Conservation (phyloP, 2,797 vertebrate genomes). For the Argyrosomus regius region DNA sequence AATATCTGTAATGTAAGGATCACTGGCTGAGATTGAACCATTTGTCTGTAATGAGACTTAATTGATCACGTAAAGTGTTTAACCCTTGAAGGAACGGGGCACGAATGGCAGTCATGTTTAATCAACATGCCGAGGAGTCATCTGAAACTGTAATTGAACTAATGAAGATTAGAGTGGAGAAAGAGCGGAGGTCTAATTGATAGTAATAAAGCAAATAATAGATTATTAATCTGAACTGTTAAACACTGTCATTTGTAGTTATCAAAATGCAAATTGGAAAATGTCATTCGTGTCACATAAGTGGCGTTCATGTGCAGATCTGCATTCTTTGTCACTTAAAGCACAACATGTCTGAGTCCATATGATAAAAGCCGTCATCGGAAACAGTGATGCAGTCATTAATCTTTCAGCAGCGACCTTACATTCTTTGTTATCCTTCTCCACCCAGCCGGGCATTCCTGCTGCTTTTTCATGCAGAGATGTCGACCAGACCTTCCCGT, state of each 20-base stretch:
- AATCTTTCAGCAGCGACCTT: slow-evolving; percentile 48
- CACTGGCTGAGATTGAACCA: not conserved
- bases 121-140: slow-evolving; percentile 68
- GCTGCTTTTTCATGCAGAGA: slow-evolving; percentile 10
- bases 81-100: not conserved
- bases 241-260: slow-evolving; percentile 32
- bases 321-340: slow-evolving; percentile 28
- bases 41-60: not conserved
- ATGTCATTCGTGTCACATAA: not conserved
- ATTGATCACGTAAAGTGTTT: slow-evolving; percentile 5
- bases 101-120: slow-evolving; percentile 68
- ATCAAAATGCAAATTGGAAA: slow-evolving; percentile 37
- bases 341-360: not conserved
- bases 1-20: not conserved
- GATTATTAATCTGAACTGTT: slow-evolving; percentile 61
- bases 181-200: slow-evolving; percentile 70
- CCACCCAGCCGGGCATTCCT: slow-evolving; percentile 14
- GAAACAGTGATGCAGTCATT: slow-evolving; percentile 38
- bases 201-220: slow-evolving; percentile 69
- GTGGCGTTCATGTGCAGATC: slow-evolving; percentile 4
- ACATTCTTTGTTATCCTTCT: slow-evolving; percentile 34
- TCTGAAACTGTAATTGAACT: slow-evolving; percentile 69
- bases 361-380: slow-evolving; percentile 13
- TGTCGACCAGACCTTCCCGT: not conserved
- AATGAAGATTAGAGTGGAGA: slow-evolving; percentile 54